phyloP scores from a whole-genome alignment of 2,113 vertebrate genomes.

The Clarias macrocephalus region DNA sequence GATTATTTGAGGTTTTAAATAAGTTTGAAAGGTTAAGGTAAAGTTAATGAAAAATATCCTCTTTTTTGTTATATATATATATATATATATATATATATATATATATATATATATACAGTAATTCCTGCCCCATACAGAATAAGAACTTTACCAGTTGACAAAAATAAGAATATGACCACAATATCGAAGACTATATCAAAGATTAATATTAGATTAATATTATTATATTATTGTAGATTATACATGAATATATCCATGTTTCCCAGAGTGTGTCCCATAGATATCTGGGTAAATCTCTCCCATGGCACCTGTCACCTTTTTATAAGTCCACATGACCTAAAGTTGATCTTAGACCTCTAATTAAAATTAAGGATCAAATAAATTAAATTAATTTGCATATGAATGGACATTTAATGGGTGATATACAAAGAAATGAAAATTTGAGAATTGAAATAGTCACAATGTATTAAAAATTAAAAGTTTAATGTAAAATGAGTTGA shows the following conservation, averaged over 20 bases:
- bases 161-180: background rate
- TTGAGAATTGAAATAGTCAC: background rate
- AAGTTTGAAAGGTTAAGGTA: slow-evolving; percentile 57
- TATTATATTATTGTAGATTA: no score
- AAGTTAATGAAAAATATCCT: slow-evolving; percentile 41
- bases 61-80: background rate
- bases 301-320: background rate
- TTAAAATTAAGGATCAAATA: background rate
- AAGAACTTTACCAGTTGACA: background rate
- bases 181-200: background rate
- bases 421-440: background rate
- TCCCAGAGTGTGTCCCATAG: background rate
- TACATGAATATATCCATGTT: background rate
- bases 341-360: background rate
- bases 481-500: background rate
- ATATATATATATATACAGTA: background rate
- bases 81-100: no score
- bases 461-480: background rate
- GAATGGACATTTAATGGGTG: background rate
- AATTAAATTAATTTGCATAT: background rate
- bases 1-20: slow-evolving; percentile 52
- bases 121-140: background rate
- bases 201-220: no score
- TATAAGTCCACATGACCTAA: background rate
- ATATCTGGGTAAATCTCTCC: background rate